A percentile compares a stretch with the other conserved stretches of the same genome.
These are phyloP conservation scores for Recurvirostra avosetta DNA, from an alignment of 2,113 vertebrate species.

Conservation along the genomic window DNA sequence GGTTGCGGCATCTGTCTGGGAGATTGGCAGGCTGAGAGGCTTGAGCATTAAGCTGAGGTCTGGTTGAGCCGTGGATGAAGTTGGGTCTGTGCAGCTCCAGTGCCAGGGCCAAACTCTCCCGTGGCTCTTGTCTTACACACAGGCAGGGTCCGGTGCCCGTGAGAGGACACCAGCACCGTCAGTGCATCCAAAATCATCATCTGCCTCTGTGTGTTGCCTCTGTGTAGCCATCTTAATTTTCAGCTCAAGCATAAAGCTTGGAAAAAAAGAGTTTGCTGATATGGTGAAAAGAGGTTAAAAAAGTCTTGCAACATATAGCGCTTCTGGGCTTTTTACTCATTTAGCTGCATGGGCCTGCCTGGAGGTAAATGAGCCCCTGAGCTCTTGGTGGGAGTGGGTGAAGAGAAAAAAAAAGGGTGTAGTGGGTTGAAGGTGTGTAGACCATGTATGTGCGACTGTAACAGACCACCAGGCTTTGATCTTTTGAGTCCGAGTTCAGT, in stretches of 20 bases:
- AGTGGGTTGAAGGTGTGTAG: not conserved
- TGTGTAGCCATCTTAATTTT: not conserved
- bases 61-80: not conserved
- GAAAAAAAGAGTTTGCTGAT: not conserved
- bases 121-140: not conserved
- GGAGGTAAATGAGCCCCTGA: not conserved
- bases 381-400: not conserved
- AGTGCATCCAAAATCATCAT: not conserved
- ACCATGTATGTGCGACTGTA: not conserved
- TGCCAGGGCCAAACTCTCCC: not conserved
- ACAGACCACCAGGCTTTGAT: not conserved
- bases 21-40: not conserved
- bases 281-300: not conserved
- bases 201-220: not conserved
- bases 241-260: not conserved
- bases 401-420: not conserved
- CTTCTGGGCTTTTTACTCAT: not conserved
- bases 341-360: not conserved
- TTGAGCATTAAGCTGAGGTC: not conserved
- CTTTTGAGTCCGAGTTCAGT: not conserved
- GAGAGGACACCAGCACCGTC: not conserved
- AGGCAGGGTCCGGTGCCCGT: fast-evolving
- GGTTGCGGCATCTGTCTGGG: not conserved
- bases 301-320: not conserved
- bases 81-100: not conserved